Conservation (phyloP, 1,140 invertebrate genomes). For the Hirudo medicinalis region DNA sequence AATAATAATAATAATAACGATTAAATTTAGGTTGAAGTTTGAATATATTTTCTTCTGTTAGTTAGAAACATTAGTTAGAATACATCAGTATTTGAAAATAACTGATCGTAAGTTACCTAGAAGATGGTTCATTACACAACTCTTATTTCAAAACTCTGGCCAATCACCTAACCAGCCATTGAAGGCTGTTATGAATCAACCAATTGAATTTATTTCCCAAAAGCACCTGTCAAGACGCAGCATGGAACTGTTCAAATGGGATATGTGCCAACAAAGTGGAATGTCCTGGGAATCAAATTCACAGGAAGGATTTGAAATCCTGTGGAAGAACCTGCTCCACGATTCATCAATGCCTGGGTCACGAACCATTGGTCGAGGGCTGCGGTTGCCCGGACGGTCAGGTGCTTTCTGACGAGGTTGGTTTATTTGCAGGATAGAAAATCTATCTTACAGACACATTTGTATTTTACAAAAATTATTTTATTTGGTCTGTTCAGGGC, state of each 20-base stretch:
- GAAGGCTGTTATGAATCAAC: no score
- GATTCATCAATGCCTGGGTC: background rate
- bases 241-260: background rate
- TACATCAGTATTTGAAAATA: no score
- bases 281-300: slow-evolving; percentile 1
- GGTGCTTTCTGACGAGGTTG: slow-evolving; percentile 2
- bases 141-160: no score
- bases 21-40: background rate
- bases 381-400: background rate
- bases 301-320: background rate
- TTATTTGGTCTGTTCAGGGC: slow-evolving; percentile 11
- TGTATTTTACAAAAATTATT: background rate
- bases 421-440: background rate
- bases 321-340: slow-evolving; percentile 14
- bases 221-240: background rate
- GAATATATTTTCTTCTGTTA: background rate
- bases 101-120: no score
- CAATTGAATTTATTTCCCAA: background rate
- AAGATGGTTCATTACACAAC: no score
- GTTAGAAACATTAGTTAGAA: background rate
- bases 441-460: background rate
- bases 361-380: slow-evolving; percentile 5
- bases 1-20: slow-evolving; percentile 1
- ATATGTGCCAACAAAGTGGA: slow-evolving; percentile 1
- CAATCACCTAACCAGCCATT: no score